phyloP scores from a whole-genome alignment of 2,888 invertebrate genomes.

The Eubasilissa splendida region DNA sequence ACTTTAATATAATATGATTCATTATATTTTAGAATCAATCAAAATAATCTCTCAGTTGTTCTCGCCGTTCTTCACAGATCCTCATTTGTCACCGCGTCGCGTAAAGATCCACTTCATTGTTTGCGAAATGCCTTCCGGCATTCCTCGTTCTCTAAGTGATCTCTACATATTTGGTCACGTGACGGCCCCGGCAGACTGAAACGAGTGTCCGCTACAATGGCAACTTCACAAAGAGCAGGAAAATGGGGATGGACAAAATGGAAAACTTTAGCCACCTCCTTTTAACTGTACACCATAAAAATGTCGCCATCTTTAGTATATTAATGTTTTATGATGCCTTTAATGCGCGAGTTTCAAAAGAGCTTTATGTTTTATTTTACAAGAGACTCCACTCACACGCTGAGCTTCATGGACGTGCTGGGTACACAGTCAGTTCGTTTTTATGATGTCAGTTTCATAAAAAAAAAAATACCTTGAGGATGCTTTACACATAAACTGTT shows the following conservation, averaged over 20 bases:
- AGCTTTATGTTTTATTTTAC: constrained; percentile 9
- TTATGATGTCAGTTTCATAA: too few species aligned
- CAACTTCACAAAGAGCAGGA: constrained; percentile 15
- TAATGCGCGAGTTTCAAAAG: constrained; percentile 13
- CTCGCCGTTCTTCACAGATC: too few species aligned
- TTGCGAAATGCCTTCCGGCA: constrained; percentile 48
- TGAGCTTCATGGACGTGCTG: too few species aligned
- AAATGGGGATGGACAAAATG: constrained; percentile 19
- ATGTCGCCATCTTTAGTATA: constrained; percentile 24
- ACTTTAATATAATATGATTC: too few species aligned
- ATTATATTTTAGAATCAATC: too few species aligned
- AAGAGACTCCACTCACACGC: not conserved
- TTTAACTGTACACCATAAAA: constrained; percentile 11
- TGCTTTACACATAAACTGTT: too few species aligned
- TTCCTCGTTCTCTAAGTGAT: constrained; percentile 47
- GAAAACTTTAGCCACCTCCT: constrained; percentile 1
- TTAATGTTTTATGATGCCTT: constrained; percentile 25
- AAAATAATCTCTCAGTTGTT: too few species aligned
- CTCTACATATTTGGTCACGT: constrained; percentile 35
- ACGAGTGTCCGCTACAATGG: constrained; percentile 38
- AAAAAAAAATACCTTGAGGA: too few species aligned
- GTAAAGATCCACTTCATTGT: not conserved
- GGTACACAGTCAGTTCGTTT: too few species aligned
- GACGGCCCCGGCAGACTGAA: constrained; percentile 14
- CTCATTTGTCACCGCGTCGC: too few species aligned